Percentiles rank a stretch among this genome's conserved stretches.
phyloP scores from a whole-genome alignment of 1,140 invertebrate genomes.

The Saccostrea cuccullata region DNA sequence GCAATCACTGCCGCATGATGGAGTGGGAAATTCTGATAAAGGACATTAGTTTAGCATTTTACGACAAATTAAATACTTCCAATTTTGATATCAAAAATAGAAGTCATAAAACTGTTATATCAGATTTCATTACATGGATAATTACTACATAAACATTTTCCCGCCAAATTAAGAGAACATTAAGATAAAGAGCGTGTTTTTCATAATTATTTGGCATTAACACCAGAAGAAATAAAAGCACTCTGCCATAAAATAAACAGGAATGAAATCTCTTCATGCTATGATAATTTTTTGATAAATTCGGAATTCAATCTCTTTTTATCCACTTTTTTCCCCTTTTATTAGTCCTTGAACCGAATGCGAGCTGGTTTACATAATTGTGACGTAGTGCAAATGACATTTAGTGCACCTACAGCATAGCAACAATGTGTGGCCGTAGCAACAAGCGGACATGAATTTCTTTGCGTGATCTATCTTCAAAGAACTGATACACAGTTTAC shows the following conservation, averaged over 20 bases:
- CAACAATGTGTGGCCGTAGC: conserved; percentile 6
- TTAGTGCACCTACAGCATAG: conserved; percentile 15
- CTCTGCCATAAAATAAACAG: conserved; percentile 23
- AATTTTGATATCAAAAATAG: conserved; percentile 3
- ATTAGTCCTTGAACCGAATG: conserved; percentile 1
- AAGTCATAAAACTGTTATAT: conserved; percentile 27
- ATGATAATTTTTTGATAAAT: conserved; percentile 27
- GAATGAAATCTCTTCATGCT: conserved; percentile 30
- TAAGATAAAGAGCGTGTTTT: conserved; percentile 8
- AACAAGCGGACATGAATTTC: not conserved
- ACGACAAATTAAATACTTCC: conserved; percentile 22
- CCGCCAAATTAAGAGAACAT: conserved; percentile 1
- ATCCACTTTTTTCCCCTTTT: not conserved
- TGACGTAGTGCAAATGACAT: conserved; percentile 13
- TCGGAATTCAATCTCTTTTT: conserved; percentile 31
- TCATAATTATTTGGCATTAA: conserved; percentile 28
- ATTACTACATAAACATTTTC: not conserved
- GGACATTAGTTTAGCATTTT: not conserved
- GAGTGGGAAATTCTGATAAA: not conserved
- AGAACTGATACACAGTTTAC: not conserved
- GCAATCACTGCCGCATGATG: not conserved
- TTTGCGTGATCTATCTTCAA: conserved; percentile 14
- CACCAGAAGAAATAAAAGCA: not conserved
- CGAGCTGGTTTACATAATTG: not conserved
- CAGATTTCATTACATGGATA: conserved; percentile 4